phyloP scores from a whole-genome alignment of 2,888 invertebrate genomes.

The Himalopsyche anomala region DNA sequence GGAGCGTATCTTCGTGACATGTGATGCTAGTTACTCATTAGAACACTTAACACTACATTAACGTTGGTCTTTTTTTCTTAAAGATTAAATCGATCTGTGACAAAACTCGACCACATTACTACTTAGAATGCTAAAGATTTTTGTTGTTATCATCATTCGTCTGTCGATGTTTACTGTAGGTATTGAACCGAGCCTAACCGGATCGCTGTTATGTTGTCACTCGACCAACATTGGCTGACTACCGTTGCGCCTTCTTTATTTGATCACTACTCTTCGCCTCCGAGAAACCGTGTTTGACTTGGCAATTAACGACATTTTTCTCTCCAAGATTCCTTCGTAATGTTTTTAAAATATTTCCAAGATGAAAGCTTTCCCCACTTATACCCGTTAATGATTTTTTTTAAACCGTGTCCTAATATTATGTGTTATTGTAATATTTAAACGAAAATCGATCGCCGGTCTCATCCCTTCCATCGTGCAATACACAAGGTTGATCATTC shows the following conservation, averaged over 20 bases:
- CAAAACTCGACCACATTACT: background rate
- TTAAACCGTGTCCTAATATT: too few species aligned
- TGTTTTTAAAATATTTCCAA: too few species aligned
- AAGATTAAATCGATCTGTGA: constrained; percentile 22
- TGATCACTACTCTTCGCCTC: constrained; percentile 28
- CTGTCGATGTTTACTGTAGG: constrained; percentile 8
- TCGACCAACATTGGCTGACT: background rate
- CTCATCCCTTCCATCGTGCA: too few species aligned
- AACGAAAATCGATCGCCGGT: too few species aligned
- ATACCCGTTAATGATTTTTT: too few species aligned
- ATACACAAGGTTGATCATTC: too few species aligned
- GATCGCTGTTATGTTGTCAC: constrained; percentile 24
- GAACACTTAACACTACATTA: background rate
- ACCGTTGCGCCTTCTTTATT: constrained; percentile 35
- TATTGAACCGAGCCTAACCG: constrained; percentile 17
- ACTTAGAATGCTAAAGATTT: background rate
- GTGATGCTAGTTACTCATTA: background rate
- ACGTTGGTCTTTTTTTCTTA: background rate
- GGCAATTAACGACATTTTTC: constrained; percentile 13
- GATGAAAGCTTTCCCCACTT: too few species aligned
- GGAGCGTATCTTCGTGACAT: background rate
- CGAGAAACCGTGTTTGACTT: constrained; percentile 17
- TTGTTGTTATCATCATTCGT: constrained; percentile 5
- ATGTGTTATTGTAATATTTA: too few species aligned
- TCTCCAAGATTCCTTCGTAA: too few species aligned